Evolutionary conservation across 23 tunicate species (phyloP).

Genomic region (Trididemnum nubilum): DNA sequence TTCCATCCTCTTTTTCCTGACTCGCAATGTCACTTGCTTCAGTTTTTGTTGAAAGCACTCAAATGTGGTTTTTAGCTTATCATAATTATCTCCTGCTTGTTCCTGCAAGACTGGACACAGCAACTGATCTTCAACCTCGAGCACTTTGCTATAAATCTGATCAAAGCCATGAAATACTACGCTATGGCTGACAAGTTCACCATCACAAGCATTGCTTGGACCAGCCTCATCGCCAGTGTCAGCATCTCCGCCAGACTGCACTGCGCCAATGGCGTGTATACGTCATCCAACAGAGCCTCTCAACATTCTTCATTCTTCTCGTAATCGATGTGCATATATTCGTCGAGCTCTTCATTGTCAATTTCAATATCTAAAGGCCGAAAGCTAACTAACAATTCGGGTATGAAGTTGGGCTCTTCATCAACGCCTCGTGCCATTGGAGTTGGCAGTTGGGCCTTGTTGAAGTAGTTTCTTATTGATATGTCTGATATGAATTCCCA

Average conservation of each 20-base stretch:
- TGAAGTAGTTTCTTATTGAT: constrained; percentile 27
- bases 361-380: too few species aligned
- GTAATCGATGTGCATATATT: constrained; percentile 32
- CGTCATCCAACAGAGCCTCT: constrained; percentile 27
- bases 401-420: constrained; percentile 34
- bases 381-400: too few species aligned
- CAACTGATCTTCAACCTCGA: too few species aligned
- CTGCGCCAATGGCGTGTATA: not conserved
- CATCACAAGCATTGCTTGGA: too few species aligned
- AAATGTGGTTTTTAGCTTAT: too few species aligned
- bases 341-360: constrained; percentile 26
- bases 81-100: too few species aligned
- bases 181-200: constrained; percentile 3
- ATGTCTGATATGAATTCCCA: constrained; percentile 33
- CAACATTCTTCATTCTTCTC: constrained; percentile 35
- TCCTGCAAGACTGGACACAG: too few species aligned
- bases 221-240: constrained; percentile 1
- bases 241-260: constrained; percentile 2
- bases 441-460: constrained; percentile 39
- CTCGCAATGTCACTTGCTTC: too few species aligned
- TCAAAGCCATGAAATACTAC: constrained; percentile 20
- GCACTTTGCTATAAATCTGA: too few species aligned
- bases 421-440: constrained; percentile 32
- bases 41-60: too few species aligned
- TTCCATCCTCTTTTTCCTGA: too few species aligned